These are phyloP conservation scores for Taxidea taxus DNA, from an alignment of 2,113 vertebrate genomes.

Conservation along the genomic window DNA sequence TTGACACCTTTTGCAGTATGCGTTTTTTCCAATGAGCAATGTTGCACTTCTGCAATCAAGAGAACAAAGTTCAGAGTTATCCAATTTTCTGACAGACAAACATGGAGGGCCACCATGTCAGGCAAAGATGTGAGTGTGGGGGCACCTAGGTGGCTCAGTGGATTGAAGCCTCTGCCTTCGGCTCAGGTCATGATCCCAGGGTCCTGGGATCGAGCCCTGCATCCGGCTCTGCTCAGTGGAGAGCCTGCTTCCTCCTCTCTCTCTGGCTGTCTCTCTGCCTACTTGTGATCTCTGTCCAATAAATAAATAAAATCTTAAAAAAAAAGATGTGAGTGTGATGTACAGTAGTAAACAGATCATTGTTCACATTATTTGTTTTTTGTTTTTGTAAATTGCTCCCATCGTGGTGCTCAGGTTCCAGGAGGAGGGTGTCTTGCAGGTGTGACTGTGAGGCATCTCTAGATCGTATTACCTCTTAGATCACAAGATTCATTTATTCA, in stretches of 20 bases:
- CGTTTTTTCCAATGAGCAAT: not conserved
- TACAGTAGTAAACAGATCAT: not conserved
- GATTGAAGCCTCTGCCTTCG: too few species aligned
- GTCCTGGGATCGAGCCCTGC: too few species aligned
- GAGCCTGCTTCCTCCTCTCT: too few species aligned
- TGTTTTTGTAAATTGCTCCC: not conserved
- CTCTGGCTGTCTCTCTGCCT: too few species aligned
- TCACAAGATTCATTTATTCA: not conserved
- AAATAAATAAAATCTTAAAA: too few species aligned
- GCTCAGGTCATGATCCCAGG: too few species aligned
- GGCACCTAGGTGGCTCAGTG: too few species aligned
- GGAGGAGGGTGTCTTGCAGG: not conserved
- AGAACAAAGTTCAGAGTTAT: not conserved
- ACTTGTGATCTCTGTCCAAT: too few species aligned
- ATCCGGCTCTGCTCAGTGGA: too few species aligned
- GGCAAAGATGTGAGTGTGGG: not conserved
- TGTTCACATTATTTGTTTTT: not conserved
- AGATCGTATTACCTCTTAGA: not conserved
- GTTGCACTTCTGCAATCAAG: not conserved
- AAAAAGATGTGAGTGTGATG: too few species aligned
- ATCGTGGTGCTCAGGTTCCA: not conserved
- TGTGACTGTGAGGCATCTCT: not conserved
- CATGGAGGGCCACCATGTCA: accelerated
- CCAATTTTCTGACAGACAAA: not conserved
- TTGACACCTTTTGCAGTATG: not conserved